Percentiles rank a stretch among this genome's conserved stretches.
phyloP scores from a whole-genome alignment of 2,113 vertebrate species.

The Melospiza georgiana region DNA sequence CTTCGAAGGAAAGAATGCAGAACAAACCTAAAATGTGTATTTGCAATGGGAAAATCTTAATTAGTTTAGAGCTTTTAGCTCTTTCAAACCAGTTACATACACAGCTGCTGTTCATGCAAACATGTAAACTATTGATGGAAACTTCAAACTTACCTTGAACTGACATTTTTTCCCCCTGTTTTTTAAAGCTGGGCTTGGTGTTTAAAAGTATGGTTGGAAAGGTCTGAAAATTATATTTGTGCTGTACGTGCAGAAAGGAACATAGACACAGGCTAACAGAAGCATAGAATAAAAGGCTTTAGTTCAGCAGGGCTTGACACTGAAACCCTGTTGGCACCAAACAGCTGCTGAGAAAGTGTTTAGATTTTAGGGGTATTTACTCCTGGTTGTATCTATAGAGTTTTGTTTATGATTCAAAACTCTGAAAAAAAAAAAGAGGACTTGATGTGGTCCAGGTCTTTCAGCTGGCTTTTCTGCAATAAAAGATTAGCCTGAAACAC shows the following conservation, averaged over 20 bases:
- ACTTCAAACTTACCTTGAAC: slow-evolving; percentile 63
- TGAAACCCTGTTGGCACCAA: background rate
- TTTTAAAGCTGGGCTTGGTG: slow-evolving; percentile 18
- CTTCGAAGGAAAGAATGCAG: slow-evolving; percentile 68
- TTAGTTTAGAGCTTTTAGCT: slow-evolving; percentile 70
- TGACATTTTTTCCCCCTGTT: background rate
- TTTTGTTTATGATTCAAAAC: background rate
- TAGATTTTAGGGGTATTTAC: background rate
- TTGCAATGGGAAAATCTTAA: slow-evolving; percentile 71
- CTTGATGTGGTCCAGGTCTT: background rate
- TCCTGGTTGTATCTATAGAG: background rate
- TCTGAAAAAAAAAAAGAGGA: background rate
- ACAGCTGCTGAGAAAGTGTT: background rate
- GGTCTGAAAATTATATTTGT: slow-evolving; percentile 35
- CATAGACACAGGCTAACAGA: slow-evolving; percentile 2
- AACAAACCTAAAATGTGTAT: slow-evolving; percentile 70
- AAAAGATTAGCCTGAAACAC: background rate
- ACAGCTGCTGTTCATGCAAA: slow-evolving; percentile 66
- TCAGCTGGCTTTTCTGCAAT: background rate
- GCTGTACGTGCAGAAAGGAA: slow-evolving; percentile 45
- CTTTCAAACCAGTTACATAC: slow-evolving; percentile 64
- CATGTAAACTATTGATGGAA: slow-evolving; percentile 59
- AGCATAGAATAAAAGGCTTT: background rate
- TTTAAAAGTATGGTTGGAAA: slow-evolving; percentile 36
- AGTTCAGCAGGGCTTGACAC: background rate